Percentiles rank a stretch among this genome's conserved stretches.
Evolutionary conservation across 2,113 vertebrate species (phyloP).

Genomic region (Scopus umbretta): DNA sequence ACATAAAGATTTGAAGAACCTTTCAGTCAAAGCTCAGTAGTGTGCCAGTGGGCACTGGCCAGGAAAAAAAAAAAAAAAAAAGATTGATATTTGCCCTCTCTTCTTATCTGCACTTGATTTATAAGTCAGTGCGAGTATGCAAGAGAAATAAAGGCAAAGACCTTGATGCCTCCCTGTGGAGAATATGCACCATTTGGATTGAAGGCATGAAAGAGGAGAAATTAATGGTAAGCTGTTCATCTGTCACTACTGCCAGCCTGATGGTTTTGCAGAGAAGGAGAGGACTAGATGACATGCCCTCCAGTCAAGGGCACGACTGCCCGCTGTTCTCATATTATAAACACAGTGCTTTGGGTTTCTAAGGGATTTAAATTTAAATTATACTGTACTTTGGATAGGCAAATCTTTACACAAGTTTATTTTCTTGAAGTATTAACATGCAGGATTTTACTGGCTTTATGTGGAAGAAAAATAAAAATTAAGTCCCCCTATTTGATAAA

Average conservation of each 20-base stretch:
- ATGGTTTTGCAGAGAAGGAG: constrained; percentile 73
- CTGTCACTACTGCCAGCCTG: constrained; percentile 83
- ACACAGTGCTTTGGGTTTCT: constrained; percentile 67
- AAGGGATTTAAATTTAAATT: constrained; percentile 76
- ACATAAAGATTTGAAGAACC: constrained; percentile 66
- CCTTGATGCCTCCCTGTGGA: constrained; percentile 79
- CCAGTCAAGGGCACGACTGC: constrained; percentile 82
- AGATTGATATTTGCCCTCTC: constrained; percentile 75
- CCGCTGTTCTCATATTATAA: constrained; percentile 76
- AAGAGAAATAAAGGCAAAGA: constrained; percentile 80
- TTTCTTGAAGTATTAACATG: constrained; percentile 65
- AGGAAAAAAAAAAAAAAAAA: constrained; percentile 45
- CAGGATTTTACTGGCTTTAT: constrained; percentile 57
- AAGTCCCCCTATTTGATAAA: constrained; percentile 58
- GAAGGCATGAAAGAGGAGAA: constrained; percentile 81
- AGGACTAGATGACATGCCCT: constrained; percentile 79
- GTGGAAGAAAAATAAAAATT: constrained; percentile 51
- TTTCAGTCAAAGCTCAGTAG: constrained; percentile 69
- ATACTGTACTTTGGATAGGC: constrained; percentile 61
- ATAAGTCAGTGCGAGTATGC: constrained; percentile 77
- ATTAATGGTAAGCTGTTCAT: constrained; percentile 86
- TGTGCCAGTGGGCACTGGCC: constrained; percentile 68
- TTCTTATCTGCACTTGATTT: constrained; percentile 82
- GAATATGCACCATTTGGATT: constrained; percentile 79
- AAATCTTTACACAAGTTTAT: constrained; percentile 72